These are phyloP conservation scores for Amphipoea lucens DNA, from an alignment of 2,888 invertebrate genomes.

Conservation along the genomic window DNA sequence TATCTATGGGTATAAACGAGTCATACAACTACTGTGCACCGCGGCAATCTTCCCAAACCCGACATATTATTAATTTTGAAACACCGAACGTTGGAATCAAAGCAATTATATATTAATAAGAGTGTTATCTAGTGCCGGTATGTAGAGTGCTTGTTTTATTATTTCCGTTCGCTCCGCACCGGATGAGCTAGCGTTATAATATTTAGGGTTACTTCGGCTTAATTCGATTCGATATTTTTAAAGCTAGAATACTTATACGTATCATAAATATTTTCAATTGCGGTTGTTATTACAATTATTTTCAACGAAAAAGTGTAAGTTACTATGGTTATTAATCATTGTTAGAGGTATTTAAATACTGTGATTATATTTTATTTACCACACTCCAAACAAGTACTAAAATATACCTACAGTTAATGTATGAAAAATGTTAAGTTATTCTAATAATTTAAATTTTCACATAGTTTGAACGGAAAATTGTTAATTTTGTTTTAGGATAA, in stretches of 20 bases:
- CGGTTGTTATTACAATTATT: too few species aligned
- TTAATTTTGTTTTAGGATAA: too few species aligned
- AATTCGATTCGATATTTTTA: not conserved
- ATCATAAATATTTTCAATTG: not conserved
- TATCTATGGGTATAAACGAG: not conserved
- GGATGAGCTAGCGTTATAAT: conserved; percentile 68
- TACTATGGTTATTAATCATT: too few species aligned
- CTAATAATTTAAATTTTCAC: too few species aligned
- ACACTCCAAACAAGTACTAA: too few species aligned
- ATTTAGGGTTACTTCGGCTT: conserved; percentile 50
- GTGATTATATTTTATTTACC: too few species aligned
- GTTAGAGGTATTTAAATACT: too few species aligned
- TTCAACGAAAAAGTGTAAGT: too few species aligned
- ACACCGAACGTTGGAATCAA: conserved; percentile 54
- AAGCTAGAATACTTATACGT: too few species aligned
- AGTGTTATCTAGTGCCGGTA: conserved; percentile 66
- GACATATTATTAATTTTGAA: conserved; percentile 62
- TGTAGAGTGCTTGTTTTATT: conserved; percentile 67
- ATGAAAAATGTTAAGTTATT: too few species aligned
- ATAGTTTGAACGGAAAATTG: too few species aligned
- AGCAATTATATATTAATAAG: conserved; percentile 70
- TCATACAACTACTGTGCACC: not conserved
- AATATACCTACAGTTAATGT: too few species aligned
- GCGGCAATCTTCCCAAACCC: conserved; percentile 24
- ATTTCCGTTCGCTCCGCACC: conserved; percentile 64